Conservation (phyloP, 2,113 vertebrate genomes). For the Rutilus rutilus region DNA sequence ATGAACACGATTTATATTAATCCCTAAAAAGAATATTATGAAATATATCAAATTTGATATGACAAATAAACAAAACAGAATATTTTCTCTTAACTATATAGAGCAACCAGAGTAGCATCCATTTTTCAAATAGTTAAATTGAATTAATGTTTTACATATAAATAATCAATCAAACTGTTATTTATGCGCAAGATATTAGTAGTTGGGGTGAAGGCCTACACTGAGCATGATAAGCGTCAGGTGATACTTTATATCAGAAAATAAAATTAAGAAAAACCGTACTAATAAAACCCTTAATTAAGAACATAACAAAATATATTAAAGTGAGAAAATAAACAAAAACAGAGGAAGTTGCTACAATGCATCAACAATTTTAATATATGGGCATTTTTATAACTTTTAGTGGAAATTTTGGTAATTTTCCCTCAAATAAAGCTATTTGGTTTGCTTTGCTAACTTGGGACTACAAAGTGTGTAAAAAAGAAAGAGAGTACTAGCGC, state of each 20-base stretch:
- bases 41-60: background rate
- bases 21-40: background rate
- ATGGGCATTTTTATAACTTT: background rate
- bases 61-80: background rate
- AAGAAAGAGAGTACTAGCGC: background rate
- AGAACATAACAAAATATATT: background rate
- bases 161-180: background rate
- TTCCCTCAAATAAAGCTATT: background rate
- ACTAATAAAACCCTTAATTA: background rate
- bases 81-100: background rate
- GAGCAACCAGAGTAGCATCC: background rate
- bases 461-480: background rate
- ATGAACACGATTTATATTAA: background rate
- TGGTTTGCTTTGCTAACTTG: too few species aligned
- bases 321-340: background rate
- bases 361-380: background rate
- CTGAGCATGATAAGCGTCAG: constrained; percentile 83
- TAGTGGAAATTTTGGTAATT: too few species aligned
- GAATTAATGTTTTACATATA: background rate
- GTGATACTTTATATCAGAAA: constrained; percentile 85
- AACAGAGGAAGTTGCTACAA: background rate
- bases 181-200: background rate
- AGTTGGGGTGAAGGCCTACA: constrained; percentile 86
- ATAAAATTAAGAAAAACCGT: background rate
- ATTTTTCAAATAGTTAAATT: background rate